Percentiles rank a stretch among this genome's conserved stretches.
Conservation (phyloP, 1,140 invertebrate species). For the Drosophila kepulauana region DNA sequence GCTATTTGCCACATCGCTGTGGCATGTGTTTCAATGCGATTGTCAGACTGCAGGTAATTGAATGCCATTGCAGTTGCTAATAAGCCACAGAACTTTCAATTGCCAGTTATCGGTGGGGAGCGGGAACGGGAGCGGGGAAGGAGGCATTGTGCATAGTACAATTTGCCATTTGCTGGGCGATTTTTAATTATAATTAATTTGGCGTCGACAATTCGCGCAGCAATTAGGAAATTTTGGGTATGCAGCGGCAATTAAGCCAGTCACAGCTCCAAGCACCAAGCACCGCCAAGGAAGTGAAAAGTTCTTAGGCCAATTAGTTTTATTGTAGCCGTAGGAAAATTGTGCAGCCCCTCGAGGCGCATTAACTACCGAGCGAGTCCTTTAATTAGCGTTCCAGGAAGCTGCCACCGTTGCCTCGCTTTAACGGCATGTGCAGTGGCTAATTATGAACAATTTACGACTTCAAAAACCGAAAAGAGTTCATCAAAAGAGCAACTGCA, state of each 20-base stretch:
- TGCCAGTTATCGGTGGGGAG: background rate
- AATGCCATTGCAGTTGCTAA: constrained; percentile 3
- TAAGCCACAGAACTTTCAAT: constrained; percentile 13
- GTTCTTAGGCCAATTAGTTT: constrained; percentile 72
- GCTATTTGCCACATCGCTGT: background rate
- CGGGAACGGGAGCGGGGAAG: no score
- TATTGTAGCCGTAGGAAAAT: constrained; percentile 54
- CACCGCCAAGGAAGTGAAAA: constrained; percentile 36
- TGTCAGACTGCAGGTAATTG: constrained; percentile 7
- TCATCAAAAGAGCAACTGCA: constrained; percentile 3
- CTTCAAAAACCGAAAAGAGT: constrained; percentile 52
- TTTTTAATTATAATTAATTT: constrained; percentile 43
- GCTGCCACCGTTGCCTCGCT: constrained; percentile 28
- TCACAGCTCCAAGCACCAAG: no score
- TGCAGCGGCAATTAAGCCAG: constrained; percentile 58
- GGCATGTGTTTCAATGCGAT: background rate
- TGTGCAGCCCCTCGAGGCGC: constrained; percentile 33
- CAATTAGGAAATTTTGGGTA: constrained; percentile 58
- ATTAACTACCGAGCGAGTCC: constrained; percentile 60
- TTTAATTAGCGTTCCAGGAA: constrained; percentile 75
- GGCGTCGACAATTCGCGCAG: constrained; percentile 26
- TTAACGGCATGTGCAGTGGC: constrained; percentile 55
- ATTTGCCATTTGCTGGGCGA: background rate
- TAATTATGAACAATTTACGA: constrained; percentile 79
- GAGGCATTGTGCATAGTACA: background rate